phyloP scores from a whole-genome alignment of 2,797 vertebrate species.

The Nothura maculosa region DNA sequence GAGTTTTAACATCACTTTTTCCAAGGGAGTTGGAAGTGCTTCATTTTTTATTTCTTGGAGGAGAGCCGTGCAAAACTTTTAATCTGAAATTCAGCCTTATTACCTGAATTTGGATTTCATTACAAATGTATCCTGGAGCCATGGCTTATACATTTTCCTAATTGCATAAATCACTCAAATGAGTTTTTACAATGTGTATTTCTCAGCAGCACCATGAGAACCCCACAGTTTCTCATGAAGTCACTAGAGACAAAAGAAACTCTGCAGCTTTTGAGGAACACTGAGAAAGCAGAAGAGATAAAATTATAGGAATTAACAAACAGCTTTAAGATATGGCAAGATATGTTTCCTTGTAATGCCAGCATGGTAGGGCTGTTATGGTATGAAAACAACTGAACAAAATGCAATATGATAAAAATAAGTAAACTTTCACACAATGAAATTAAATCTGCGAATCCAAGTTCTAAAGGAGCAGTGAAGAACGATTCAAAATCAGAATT shows the following conservation, averaged over 20 bases:
- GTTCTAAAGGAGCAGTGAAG: background rate
- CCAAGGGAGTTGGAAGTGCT: background rate
- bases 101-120: conserved; percentile 52
- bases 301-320: background rate
- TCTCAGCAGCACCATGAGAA: conserved; percentile 44
- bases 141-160: conserved; percentile 34
- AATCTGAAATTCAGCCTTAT: conserved; percentile 9
- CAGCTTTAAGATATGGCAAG: background rate
- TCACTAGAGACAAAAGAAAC: background rate
- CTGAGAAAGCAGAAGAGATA: background rate
- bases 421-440: background rate
- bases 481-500: background rate
- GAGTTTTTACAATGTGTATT: background rate
- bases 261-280: conserved; percentile 32
- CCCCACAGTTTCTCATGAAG: conserved; percentile 45
- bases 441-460: background rate
- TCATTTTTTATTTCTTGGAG: background rate
- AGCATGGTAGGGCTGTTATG: background rate
- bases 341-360: background rate
- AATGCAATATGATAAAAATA: background rate
- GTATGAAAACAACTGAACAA: background rate
- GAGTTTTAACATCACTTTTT: background rate
- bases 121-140: conserved; percentile 26
- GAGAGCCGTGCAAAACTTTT: conserved; percentile 18
- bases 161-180: conserved; percentile 24